These are phyloP conservation scores for Cheilosia variabilis DNA, from an alignment of 2,888 invertebrate species.

Conservation along the genomic window DNA sequence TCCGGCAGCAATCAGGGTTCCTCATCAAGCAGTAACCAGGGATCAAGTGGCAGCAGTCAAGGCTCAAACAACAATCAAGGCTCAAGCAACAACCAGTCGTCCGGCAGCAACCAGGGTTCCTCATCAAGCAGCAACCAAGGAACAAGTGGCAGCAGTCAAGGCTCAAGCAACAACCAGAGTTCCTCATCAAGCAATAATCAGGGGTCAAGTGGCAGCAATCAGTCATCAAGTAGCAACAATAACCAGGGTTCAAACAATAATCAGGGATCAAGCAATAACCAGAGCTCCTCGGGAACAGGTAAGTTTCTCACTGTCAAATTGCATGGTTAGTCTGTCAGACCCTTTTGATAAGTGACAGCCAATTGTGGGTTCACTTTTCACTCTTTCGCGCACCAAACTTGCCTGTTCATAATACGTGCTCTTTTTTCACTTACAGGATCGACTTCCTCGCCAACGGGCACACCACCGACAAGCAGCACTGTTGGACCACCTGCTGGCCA, in stretches of 20 bases:
- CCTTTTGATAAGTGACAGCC: too few relatives aligned
- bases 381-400: too few relatives aligned
- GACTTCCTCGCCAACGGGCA: constrained; percentile 41
- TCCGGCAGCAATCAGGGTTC: constrained; percentile 26
- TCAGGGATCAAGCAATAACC: constrained; percentile 47
- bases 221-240: constrained; percentile 8
- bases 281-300: not conserved
- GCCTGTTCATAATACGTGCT: too few relatives aligned
- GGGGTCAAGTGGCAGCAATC: too few relatives aligned
- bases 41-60: constrained; percentile 9
- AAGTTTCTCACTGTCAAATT: not conserved
- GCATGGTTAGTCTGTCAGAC: too few relatives aligned
- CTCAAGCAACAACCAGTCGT: constrained; percentile 45
- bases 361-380: too few relatives aligned
- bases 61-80: constrained; percentile 39
- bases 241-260: constrained; percentile 58
- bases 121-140: constrained; percentile 32
- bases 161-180: constrained; percentile 25
- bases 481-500: constrained; percentile 57
- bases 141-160: constrained; percentile 30
- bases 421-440: constrained; percentile 35
- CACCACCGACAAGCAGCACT: constrained; percentile 70
- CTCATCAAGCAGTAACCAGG: constrained; percentile 31
- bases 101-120: constrained; percentile 42
- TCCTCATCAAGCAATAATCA: constrained; percentile 37